phyloP scores from a whole-genome alignment of 2,113 vertebrate species.

The Asarcornis scutulata region DNA sequence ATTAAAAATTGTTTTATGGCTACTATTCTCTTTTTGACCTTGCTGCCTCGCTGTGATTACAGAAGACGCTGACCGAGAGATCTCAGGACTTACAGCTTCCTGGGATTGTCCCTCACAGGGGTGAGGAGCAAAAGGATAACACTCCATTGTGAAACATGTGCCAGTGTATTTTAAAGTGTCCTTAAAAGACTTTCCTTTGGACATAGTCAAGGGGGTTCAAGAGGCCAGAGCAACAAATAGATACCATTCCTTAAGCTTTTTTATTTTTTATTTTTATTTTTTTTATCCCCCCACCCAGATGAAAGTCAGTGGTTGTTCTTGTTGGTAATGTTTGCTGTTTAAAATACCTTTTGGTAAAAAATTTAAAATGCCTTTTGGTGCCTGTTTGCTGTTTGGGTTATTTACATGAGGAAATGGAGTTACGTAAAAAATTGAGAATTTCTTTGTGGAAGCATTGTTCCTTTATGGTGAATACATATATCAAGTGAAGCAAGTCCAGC shows the following conservation, averaged over 20 bases:
- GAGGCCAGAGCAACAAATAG: conserved; percentile 13
- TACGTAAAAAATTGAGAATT: conserved; percentile 25
- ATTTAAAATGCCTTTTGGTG: not conserved
- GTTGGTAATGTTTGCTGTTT: not conserved
- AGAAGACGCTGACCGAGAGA: conserved; percentile 13
- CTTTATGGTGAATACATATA: not conserved
- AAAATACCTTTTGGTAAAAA: not conserved
- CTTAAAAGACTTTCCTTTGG: conserved; percentile 57
- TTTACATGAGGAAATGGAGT: conserved; percentile 33
- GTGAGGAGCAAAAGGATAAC: conserved; percentile 32
- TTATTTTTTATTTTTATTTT: not conserved
- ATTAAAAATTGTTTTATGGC: not conserved
- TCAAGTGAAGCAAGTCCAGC: not conserved
- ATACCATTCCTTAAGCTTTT: not conserved
- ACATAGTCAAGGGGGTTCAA: not conserved
- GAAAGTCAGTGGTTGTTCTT: not conserved
- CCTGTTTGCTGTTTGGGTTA: not conserved
- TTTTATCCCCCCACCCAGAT: not conserved
- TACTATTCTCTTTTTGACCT: conserved; percentile 28
- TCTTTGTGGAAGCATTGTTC: conserved; percentile 24
- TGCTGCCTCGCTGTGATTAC: conserved; percentile 5
- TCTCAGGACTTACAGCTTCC: conserved; percentile 33
- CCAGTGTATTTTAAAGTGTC: conserved; percentile 25
- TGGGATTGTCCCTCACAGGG: conserved; percentile 32
- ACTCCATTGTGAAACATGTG: not conserved